Base-by-base conservation (phyloP, 2,888 invertebrate species). In the Drosophila vallismaia region DNA sequence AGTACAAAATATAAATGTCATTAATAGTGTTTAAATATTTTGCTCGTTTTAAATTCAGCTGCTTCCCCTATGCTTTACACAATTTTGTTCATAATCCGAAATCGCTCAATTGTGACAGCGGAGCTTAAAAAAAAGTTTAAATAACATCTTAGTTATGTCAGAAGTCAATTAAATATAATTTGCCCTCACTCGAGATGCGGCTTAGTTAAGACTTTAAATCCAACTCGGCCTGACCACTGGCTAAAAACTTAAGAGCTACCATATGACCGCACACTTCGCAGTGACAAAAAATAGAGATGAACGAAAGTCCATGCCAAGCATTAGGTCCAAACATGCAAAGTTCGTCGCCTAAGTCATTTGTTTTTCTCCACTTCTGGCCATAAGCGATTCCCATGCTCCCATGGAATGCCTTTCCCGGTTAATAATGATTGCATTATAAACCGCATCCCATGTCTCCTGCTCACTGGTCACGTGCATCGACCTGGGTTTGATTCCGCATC, bases 21-120 rank as follows among this genome's bases (percentile, higher is more conserved):
- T 84, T 85, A 84, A 84, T 87, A 88, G 79, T 70, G 72, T 68
- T 88, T 85, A 77, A 88, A 88, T 66, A 63, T 67, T 67, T 78
- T 49, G 33, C 26, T 33, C 33, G 53, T 57, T 54, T 59, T 63
- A 33, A 49, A 50, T 50, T 42, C 14, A n/a, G n/a, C 38, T 4
- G 14, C 33, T 54, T 44, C 29, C 42, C 14, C 7, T 45, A 14
- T 36, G 44, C 40, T 76, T 86, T 86, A 40, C 71, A 69, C 77
- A 86, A 77, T 77, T 84, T 74, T 74, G 57, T 53, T 69, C 77
- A 69, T 83, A 79, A 64, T 60, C 62, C 42, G 56, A 87, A 83
- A 75, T 83, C 87, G 86, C 83, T 88, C 88, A 76, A 87, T 84
- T 84, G 87, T 75, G 72, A 69, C 86, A 74, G 67, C 38, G 40